These are phyloP conservation scores for Pseudeuparius sepicola DNA, from an alignment of 2,888 invertebrate genomes.

Conservation along the genomic window DNA sequence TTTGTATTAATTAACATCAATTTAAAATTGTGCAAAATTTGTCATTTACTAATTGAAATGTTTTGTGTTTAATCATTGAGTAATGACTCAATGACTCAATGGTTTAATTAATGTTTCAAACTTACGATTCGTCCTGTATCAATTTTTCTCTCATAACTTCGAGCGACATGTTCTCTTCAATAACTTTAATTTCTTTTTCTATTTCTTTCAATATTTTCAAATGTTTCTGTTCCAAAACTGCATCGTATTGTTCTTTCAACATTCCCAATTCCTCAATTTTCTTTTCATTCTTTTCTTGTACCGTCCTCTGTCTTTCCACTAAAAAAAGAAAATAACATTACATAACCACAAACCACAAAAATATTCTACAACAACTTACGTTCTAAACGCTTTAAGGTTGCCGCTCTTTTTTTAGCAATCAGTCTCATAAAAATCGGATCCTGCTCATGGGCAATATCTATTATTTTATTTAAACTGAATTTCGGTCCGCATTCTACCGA, in stretches of 20 bases:
- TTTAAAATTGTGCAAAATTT: too few species aligned
- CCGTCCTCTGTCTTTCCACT: slow-evolving; percentile 33
- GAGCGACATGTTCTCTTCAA: slow-evolving; percentile 29
- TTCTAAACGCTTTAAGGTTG: slow-evolving; percentile 34
- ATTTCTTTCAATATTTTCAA: slow-evolving; percentile 29
- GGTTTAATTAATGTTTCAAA: slow-evolving; percentile 14
- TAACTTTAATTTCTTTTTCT: slow-evolving; percentile 30
- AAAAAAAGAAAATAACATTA: slow-evolving; percentile 16
- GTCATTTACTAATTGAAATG: background rate
- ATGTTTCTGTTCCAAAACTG: slow-evolving; percentile 31
- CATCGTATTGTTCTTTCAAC: slow-evolving; percentile 33
- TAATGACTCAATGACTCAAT: background rate
- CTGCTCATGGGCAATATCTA: slow-evolving; percentile 26
- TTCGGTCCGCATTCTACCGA: slow-evolving; percentile 31
- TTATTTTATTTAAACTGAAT: slow-evolving; percentile 29
- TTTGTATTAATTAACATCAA: slow-evolving; percentile 3
- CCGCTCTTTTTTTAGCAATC: slow-evolving; percentile 33
- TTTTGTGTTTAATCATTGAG: background rate
- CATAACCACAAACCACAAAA: slow-evolving; percentile 3
- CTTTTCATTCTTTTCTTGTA: slow-evolving; percentile 29
- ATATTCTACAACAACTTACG: slow-evolving; percentile 26
- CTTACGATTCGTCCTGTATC: slow-evolving; percentile 37
- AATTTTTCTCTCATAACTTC: slow-evolving; percentile 32
- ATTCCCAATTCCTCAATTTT: slow-evolving; percentile 29
- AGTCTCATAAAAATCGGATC: slow-evolving; percentile 29